A percentile compares a stretch with the other conserved stretches of the same genome.
phyloP scores from a whole-genome alignment of 2,797 vertebrate genomes.

The Lagodon rhomboides region DNA sequence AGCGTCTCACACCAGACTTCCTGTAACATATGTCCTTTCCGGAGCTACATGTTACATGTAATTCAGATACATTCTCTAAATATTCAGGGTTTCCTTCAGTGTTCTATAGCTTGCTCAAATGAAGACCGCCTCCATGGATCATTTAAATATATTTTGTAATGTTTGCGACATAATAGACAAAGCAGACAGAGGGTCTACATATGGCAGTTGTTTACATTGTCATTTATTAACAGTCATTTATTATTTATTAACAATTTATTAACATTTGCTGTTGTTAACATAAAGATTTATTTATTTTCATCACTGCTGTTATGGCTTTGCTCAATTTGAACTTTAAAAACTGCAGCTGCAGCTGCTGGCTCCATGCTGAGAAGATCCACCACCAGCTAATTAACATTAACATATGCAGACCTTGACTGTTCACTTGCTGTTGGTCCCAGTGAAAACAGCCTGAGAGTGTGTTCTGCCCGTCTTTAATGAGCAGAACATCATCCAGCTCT shows the following conservation, averaged over 20 bases:
- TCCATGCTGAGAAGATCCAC: constrained; percentile 7
- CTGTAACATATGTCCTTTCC: too few relatives aligned
- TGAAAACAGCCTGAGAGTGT: constrained; percentile 14
- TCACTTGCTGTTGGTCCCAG: constrained; percentile 3
- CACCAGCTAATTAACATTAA: constrained; percentile 44
- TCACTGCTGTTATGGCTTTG: neutral
- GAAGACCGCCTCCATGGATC: neutral
- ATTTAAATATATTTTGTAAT: neutral
- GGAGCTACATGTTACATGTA: too few relatives aligned
- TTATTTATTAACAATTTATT: too few relatives aligned
- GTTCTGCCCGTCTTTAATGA: constrained; percentile 41
- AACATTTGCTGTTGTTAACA: neutral
- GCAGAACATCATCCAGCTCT: constrained; percentile 1
- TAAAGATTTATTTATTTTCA: neutral
- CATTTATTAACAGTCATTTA: too few relatives aligned
- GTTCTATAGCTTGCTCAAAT: neutral
- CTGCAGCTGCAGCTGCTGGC: neutral
- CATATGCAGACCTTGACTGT: constrained; percentile 17
- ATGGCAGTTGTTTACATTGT: neutral
- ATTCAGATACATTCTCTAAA: too few relatives aligned
- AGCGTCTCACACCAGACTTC: too few relatives aligned
- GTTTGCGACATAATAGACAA: neutral
- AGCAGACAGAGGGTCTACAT: neutral
- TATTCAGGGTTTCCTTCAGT: neutral
- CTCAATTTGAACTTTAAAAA: neutral